Base-by-base conservation (phyloP, 2,797 vertebrate genomes). In the Diplodus puntazzo region DNA sequence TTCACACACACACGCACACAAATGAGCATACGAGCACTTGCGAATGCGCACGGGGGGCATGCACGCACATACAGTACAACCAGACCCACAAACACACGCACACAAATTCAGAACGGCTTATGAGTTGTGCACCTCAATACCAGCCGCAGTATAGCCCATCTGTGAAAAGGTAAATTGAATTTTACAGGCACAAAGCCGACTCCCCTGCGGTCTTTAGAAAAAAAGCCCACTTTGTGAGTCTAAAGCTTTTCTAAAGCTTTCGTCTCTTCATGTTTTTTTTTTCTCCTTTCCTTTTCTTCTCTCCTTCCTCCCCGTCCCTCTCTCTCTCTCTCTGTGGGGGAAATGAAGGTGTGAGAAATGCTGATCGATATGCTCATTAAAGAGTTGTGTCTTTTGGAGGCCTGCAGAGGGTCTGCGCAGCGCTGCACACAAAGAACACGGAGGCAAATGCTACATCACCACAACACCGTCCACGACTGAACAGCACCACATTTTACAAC, bases 161-260 rank as follows among this genome's bases (percentile, higher is more conserved):
- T 93, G 87, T 90, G 90, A 92, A 92, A 92, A 92, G 92, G 91
- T 92, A 90, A 92, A 93, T 93, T 94, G 90, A 94, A 94, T 94
- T 92, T 92, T 92, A 89, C 90, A 92, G 84, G 83, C 91, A 93
- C 90, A 94, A 93, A 94, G 92, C 93, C 63, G 70, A 85, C 88
- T 92, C 90, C 90, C 90, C 91, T 89, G 89, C 63, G 81, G 92
- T 93, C 89, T 87, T 87, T 77, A 75, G 79, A 85, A 88, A 87
- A 85, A 92, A 87, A 84, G 72, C 77, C 85, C 83, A 88, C 89
- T 91, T 92, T 92, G 91, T 90, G 89, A 92, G 81, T 89, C 88
- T 88, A 87, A 92, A 93, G 91, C 91, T 91, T 92, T 90, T 91
- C 83, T 87, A 83, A 92, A 88, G 90, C 92, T 90, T 89, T 90